Evolutionary conservation across 2,888 invertebrate genomes (phyloP).

Genomic region (Elysia crispata): DNA sequence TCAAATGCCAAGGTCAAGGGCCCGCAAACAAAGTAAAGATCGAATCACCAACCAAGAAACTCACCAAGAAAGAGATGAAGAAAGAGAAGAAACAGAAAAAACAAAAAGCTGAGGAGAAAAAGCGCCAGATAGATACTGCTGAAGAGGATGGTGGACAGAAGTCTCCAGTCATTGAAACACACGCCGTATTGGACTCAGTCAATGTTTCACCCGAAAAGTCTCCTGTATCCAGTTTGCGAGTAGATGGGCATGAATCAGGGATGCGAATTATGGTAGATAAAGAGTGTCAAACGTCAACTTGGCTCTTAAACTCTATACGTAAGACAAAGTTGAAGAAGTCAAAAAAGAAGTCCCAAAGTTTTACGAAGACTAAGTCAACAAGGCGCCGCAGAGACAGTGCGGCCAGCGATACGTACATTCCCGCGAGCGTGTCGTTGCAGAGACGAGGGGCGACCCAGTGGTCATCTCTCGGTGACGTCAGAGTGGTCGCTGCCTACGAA

Average conservation of each 20-base stretch:
- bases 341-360: conserved; percentile 23
- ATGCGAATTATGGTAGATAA: conserved; percentile 44
- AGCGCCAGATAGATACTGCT: neutral
- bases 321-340: conserved; percentile 21
- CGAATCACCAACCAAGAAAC: conserved; percentile 19
- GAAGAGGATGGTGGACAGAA: too few relatives aligned
- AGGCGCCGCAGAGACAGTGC: conserved; percentile 29
- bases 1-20: conserved; percentile 48
- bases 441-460: conserved; percentile 20
- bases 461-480: conserved; percentile 35
- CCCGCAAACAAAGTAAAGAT: conserved; percentile 40
- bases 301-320: conserved; percentile 37
- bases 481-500: neutral
- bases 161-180: too few relatives aligned
- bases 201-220: too few relatives aligned
- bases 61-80: neutral
- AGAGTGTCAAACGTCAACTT: conserved; percentile 40
- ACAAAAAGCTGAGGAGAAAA: conserved; percentile 26
- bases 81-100: conserved; percentile 27
- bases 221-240: too few relatives aligned
- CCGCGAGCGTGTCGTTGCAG: too few relatives aligned
- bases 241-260: too few relatives aligned
- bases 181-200: too few relatives aligned
- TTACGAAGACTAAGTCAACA: conserved; percentile 13
- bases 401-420: conserved; percentile 37